Evolutionary conservation across 2,797 vertebrate species (phyloP), one percentile per base, ranked within the genome.

Genomic region (Diglossa cyanea): DNA sequence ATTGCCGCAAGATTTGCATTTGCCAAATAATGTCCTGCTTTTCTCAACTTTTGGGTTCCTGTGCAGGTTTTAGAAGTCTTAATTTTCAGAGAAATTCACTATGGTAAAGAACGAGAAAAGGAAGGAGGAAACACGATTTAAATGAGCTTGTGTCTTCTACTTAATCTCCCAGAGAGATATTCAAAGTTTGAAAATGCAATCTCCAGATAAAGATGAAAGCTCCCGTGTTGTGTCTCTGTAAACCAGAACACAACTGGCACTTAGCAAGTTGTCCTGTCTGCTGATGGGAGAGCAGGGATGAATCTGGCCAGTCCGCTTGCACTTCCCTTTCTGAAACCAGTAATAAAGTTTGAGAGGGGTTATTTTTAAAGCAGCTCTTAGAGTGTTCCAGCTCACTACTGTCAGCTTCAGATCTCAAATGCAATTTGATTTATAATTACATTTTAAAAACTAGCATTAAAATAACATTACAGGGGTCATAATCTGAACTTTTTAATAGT

Each of bases 351-450:
- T 95, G 91, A 98, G 95, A 95, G 53, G 80, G 94, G 97, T 96
- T 98, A 97, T 97, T 98, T 96, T 97, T 97, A 95, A 97, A 97
- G 90, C 95, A 96, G 95, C 86, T 96, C 91, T 96, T 96, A 88
- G 80, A 96, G 93, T 91, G 90, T 86, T 96, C 95, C 97, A 97
- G 91, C 97, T 97, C 83, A 42, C 94, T 96, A 44, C 94, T 97
- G 95, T 96, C 97, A 95, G 97, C 94, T 95, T 96, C 96, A 90
- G 39, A 96, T 97, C 96, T 97, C 95, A 96, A 96, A 97, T 89
- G 95, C 92, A 97, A 97, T 97, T 98, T 98, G 96, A 98, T 97
- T 98, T 98, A 97, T 98, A 98, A 98, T 98, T 98, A 97, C 97
- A 97, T 97, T 98, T 95, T 95, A 93, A 97, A 98, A 98, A 96